Percentiles rank a stretch among this genome's conserved stretches.
Conservation (phyloP, 2,888 invertebrate species). For the Elysia crispata region DNA sequence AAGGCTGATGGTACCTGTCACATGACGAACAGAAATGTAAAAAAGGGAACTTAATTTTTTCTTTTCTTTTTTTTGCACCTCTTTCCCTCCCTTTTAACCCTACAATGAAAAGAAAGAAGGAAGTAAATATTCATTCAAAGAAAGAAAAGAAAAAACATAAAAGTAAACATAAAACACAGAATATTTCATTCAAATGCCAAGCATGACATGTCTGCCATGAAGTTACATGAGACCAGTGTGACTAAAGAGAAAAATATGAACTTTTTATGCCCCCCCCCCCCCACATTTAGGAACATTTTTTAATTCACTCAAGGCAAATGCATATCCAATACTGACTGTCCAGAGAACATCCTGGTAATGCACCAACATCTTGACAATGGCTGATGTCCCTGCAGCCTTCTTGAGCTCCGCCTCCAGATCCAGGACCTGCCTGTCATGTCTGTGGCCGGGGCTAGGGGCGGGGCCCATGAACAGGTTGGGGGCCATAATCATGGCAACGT, state of each 20-base stretch:
- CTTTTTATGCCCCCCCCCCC: too few relatives aligned
- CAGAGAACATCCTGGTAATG: constrained; percentile 87
- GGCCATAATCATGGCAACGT: constrained; percentile 95
- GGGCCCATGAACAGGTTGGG: constrained; percentile 85
- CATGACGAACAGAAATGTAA: too few relatives aligned
- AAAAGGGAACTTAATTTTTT: too few relatives aligned
- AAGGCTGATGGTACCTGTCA: constrained; percentile 50
- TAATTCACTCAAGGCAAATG: not conserved
- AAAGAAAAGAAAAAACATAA: not conserved
- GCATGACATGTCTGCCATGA: too few relatives aligned
- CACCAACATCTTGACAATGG: constrained; percentile 90
- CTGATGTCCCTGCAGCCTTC: constrained; percentile 92
- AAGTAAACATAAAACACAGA: too few relatives aligned
- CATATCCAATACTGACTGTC: constrained; percentile 82
- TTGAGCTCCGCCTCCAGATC: constrained; percentile 63
- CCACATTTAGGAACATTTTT: not conserved
- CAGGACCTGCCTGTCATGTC: not conserved
- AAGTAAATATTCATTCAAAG: too few relatives aligned
- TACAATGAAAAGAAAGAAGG: too few relatives aligned
- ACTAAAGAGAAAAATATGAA: too few relatives aligned
- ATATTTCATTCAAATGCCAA: too few relatives aligned
- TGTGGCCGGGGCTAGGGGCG: constrained; percentile 53
- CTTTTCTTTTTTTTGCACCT: too few relatives aligned
- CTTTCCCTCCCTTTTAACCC: too few relatives aligned
- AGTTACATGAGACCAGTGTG: too few relatives aligned